These are phyloP conservation scores for Melierax canorus DNA, from an alignment of 2,113 vertebrate species.

Conservation along the genomic window DNA sequence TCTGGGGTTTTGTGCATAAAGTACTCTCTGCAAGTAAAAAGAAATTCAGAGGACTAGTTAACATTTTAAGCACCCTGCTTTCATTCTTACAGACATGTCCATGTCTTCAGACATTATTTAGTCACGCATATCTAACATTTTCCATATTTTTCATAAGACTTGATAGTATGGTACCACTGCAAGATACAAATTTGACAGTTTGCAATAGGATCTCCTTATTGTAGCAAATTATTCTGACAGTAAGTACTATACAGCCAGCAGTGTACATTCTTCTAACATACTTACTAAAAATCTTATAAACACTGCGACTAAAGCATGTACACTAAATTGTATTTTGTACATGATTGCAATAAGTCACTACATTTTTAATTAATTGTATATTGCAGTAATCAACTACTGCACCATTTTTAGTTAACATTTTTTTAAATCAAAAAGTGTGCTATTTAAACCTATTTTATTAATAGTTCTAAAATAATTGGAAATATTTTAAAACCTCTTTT, in stretches of 20 bases:
- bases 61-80: conserved; percentile 30
- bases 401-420: neutral
- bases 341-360: neutral
- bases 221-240: conserved; percentile 61
- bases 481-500: neutral
- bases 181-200: conserved; percentile 63
- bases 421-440: neutral
- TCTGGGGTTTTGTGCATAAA: neutral
- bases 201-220: conserved; percentile 46
- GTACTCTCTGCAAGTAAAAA: conserved; percentile 7
- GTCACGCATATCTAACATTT: conserved; percentile 48
- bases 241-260: conserved; percentile 20
- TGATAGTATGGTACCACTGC: conserved; percentile 28
- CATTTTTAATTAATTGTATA: neutral
- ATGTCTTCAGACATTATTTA: conserved; percentile 53
- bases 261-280: neutral
- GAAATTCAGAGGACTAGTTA: conserved; percentile 37
- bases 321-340: neutral
- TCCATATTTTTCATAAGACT: conserved; percentile 43
- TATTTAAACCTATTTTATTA: conserved; percentile 12
- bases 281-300: conserved; percentile 30
- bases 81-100: conserved; percentile 31
- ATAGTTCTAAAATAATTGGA: neutral
- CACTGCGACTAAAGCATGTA: neutral
- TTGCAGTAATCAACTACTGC: neutral